Conservation (phyloP, 2,797 vertebrate genomes). For the Zalophus californianus region DNA sequence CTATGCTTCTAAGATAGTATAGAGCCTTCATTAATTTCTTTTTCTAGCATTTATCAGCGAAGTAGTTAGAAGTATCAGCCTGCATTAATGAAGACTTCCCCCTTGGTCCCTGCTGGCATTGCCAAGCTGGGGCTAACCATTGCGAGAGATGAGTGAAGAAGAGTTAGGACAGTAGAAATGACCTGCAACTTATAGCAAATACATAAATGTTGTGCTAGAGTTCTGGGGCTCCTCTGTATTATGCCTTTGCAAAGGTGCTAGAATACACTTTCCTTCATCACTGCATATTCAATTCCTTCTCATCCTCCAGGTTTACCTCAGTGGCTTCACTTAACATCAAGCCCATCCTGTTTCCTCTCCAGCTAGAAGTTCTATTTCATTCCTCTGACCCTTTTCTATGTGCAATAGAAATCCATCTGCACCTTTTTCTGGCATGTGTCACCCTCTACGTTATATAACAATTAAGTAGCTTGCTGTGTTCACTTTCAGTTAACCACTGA, state of each 20-base stretch:
- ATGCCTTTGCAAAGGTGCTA: not conserved
- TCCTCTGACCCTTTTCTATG: not conserved
- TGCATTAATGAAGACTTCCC: conserved; percentile 65
- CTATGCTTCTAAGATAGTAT: not conserved
- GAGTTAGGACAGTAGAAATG: not conserved
- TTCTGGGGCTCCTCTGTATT: not conserved
- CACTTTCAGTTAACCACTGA: not conserved
- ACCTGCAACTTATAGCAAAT: not conserved
- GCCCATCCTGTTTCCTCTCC: not conserved
- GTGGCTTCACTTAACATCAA: not conserved
- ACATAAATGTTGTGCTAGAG: not conserved
- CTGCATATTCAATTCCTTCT: not conserved
- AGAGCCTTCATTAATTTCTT: conserved; percentile 32
- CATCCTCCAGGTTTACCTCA: not conserved
- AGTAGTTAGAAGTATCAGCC: conserved; percentile 50
- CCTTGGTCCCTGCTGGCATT: not conserved
- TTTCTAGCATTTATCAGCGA: conserved; percentile 49
- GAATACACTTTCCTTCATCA: not conserved
- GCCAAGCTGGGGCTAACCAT: not conserved
- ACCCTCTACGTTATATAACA: not conserved
- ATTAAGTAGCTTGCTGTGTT: not conserved
- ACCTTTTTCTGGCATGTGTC: not conserved
- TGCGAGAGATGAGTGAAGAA: not conserved
- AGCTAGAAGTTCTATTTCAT: not conserved
- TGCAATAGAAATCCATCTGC: not conserved